Percentiles rank a stretch among this genome's conserved stretches.
phyloP scores from a whole-genome alignment of 2,888 invertebrate species.

The Thumatha senex region DNA sequence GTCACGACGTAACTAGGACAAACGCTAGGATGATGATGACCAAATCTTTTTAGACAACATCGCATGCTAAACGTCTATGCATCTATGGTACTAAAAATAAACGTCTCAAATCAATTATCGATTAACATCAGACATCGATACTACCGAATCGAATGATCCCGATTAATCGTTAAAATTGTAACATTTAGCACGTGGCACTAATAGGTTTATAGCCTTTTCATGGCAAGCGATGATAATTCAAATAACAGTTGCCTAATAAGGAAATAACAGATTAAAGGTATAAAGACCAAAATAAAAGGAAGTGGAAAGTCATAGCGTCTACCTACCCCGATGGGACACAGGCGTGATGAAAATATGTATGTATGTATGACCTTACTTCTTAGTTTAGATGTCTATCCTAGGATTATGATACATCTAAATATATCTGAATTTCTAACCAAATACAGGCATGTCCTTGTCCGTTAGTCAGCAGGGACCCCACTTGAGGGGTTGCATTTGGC shows the following conservation, averaged over 20 bases:
- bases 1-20: too few relatives aligned
- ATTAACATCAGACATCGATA: conserved; percentile 17
- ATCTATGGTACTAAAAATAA: conserved; percentile 2
- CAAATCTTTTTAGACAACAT: neutral
- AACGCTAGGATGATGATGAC: neutral
- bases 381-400: too few relatives aligned
- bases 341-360: too few relatives aligned
- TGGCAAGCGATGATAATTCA: conserved; percentile 1
- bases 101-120: conserved; percentile 10
- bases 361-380: too few relatives aligned
- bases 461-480: too few relatives aligned
- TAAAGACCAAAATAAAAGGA: too few relatives aligned
- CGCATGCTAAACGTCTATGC: neutral
- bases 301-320: too few relatives aligned
- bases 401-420: too few relatives aligned
- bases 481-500: too few relatives aligned
- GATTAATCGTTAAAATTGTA: conserved; percentile 32
- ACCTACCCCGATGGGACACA: too few relatives aligned
- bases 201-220: conserved; percentile 1
- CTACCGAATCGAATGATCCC: conserved; percentile 22
- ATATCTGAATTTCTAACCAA: too few relatives aligned
- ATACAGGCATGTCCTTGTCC: too few relatives aligned
- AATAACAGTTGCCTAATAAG: neutral
- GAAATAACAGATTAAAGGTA: neutral
- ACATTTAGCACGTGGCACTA: conserved; percentile 24